phyloP scores from a whole-genome alignment of 2,888 invertebrate genomes.

The Belgica antarctica region DNA sequence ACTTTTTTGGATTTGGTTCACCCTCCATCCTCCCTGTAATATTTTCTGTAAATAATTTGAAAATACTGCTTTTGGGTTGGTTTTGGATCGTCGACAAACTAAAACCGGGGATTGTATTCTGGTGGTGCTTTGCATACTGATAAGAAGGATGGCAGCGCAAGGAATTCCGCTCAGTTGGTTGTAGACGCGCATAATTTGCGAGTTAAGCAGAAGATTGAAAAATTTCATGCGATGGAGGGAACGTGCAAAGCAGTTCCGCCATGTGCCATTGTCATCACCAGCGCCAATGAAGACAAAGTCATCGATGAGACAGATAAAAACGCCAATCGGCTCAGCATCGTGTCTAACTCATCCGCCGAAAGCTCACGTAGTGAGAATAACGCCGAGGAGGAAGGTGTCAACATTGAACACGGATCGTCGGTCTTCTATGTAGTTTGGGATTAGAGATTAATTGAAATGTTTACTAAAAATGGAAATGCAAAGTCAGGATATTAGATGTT shows the following conservation, averaged over 20 bases:
- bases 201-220: constrained; percentile 7
- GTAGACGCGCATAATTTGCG: constrained; percentile 29
- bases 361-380: constrained; percentile 27
- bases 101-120: background rate
- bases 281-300: background rate
- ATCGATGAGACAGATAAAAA: constrained; percentile 6
- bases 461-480: too few relatives aligned
- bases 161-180: constrained; percentile 24
- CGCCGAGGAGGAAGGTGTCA: background rate
- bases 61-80: background rate
- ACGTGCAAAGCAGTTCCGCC: constrained; percentile 8
- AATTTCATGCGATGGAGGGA: constrained; percentile 5
- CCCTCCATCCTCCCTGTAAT: background rate
- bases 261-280: constrained; percentile 19
- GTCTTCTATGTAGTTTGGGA: constrained; percentile 41
- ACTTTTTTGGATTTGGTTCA: constrained; percentile 8
- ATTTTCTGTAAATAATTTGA: constrained; percentile 1
- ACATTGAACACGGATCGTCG: constrained; percentile 8
- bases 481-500: too few relatives aligned
- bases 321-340: constrained; percentile 19
- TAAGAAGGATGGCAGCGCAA: background rate
- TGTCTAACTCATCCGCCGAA: constrained; percentile 20
- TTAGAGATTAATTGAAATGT: constrained; percentile 18
- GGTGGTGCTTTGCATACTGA: background rate
- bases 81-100: background rate